Percentiles rank a stretch among this genome's conserved stretches.
phyloP scores from a whole-genome alignment of 1,140 invertebrate species.

The Pseudobourletiella spinata region DNA sequence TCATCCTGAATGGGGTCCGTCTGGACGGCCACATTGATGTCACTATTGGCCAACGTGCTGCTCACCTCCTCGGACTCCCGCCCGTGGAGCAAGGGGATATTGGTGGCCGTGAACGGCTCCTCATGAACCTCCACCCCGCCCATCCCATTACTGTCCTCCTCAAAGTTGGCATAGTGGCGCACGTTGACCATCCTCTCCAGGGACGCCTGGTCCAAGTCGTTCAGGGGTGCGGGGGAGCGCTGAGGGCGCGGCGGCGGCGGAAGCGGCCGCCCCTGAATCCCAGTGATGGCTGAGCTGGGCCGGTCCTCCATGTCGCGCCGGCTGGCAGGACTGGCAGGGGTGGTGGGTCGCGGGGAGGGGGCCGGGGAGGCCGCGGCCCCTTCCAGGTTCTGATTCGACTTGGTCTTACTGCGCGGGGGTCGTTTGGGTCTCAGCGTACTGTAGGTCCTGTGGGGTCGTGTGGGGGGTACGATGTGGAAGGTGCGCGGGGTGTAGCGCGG shows the following conservation, averaged over 20 bases:
- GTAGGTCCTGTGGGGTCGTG: constrained; percentile 32
- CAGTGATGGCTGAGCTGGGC: constrained; percentile 27
- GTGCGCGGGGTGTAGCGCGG: constrained; percentile 31
- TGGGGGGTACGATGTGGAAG: constrained; percentile 32
- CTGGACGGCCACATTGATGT: constrained; percentile 32
- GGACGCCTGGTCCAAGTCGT: constrained; percentile 29
- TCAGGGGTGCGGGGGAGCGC: constrained; percentile 19
- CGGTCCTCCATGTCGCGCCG: not conserved
- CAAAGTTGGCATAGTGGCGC: constrained; percentile 33
- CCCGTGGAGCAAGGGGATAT: constrained; percentile 21
- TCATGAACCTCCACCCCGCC: constrained; percentile 2
- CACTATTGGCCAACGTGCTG: constrained; percentile 14
- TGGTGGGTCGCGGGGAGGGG: not conserved
- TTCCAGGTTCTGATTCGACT: constrained; percentile 11
- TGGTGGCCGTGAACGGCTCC: constrained; percentile 14
- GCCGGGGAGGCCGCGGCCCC: not conserved
- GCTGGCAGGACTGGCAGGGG: not conserved
- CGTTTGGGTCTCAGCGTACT: constrained; percentile 29
- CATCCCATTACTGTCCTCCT: not conserved
- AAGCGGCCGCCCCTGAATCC: constrained; percentile 32
- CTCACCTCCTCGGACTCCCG: not conserved
- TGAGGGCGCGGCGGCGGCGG: constrained; percentile 30
- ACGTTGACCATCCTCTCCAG: constrained; percentile 20
- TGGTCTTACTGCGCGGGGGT: constrained; percentile 26
- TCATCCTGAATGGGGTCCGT: constrained; percentile 33